These are phyloP conservation scores for Ashinkailepas kermadecensis DNA, from an alignment of 2,888 invertebrate genomes.

Conservation along the genomic window DNA sequence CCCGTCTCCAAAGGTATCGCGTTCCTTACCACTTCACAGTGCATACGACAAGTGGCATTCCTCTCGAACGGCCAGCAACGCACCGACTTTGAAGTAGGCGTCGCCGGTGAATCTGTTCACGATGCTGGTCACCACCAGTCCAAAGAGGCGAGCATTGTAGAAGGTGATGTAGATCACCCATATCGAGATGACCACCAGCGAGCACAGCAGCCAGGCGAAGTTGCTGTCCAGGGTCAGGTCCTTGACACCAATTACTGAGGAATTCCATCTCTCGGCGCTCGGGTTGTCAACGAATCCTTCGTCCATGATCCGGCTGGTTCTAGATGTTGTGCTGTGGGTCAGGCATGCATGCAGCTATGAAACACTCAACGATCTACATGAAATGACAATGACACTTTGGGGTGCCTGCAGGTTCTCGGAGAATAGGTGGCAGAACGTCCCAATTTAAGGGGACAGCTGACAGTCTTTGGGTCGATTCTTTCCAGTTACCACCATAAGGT, in stretches of 20 bases:
- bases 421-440: no score
- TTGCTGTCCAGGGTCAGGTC: constrained; percentile 27
- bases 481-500: no score
- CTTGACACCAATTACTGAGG: background rate
- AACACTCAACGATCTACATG: no score
- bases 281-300: background rate
- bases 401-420: no score
- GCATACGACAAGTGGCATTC: background rate
- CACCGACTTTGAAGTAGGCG: constrained; percentile 72
- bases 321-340: no score
- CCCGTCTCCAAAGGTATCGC: no score
- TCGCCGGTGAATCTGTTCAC: constrained; percentile 78
- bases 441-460: no score
- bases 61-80: background rate
- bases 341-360: no score
- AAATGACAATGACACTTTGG: no score
- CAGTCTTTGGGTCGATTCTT: no score
- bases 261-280: background rate
- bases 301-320: no score
- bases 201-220: constrained; percentile 31
- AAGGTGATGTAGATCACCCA: constrained; percentile 93
- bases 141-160: constrained; percentile 87
- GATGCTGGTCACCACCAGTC: constrained; percentile 78
- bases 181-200: constrained; percentile 30
- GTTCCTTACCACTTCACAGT: no score